Evolutionary conservation across 2,113 vertebrate genomes (phyloP).

Genomic region (Crotalus tigris): DNA sequence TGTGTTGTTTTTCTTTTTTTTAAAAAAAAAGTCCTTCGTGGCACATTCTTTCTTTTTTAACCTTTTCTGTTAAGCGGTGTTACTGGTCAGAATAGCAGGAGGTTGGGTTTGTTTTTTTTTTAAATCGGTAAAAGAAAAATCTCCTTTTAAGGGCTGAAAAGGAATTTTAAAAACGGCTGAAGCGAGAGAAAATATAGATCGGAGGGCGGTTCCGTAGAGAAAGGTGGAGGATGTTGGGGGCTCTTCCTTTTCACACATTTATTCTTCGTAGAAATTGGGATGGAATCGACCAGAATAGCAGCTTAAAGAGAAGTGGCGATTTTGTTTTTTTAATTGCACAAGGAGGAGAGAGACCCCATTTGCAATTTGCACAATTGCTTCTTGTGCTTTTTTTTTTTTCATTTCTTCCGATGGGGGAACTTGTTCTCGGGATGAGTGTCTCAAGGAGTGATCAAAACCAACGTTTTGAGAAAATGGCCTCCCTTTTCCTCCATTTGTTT

Average conservation of each 20-base stretch:
- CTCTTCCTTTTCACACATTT: background rate
- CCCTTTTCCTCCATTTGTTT: background rate
- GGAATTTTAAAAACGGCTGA: background rate
- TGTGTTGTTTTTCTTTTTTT: background rate
- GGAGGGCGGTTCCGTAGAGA: background rate
- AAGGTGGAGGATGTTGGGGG: background rate
- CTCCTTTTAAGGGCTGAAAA: background rate
- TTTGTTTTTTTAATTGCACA: background rate
- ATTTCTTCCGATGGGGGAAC: too few species aligned
- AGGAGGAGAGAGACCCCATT: background rate
- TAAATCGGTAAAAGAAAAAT: background rate
- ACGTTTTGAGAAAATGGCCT: background rate
- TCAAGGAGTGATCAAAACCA: background rate
- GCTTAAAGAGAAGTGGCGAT: too few species aligned
- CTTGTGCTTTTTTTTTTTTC: background rate
- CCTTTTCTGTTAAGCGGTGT: slow-evolving; percentile 23
- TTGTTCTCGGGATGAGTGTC: background rate
- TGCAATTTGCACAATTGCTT: background rate
- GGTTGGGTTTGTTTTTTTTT: background rate
- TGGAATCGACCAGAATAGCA: background rate
- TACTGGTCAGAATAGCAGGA: slow-evolving; percentile 30
- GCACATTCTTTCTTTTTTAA: background rate
- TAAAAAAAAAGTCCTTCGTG: background rate
- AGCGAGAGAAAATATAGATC: background rate
- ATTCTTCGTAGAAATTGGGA: background rate